phyloP scores from a whole-genome alignment of 2,888 invertebrate species.

The Hirtodrosophila histrioides region DNA sequence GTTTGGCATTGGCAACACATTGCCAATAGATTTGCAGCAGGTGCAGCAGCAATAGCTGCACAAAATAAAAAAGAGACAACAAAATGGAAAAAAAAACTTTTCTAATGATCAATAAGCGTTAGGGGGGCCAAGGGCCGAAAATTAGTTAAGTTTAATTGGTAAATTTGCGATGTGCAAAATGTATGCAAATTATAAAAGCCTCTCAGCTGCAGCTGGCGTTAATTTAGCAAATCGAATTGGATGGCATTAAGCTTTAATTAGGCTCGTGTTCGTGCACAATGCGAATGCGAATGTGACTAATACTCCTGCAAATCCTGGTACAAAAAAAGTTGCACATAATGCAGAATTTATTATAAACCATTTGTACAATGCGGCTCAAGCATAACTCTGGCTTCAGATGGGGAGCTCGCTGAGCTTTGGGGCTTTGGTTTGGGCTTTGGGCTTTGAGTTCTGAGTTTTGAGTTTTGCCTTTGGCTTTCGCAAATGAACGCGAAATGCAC shows the following conservation, averaged over 20 bases:
- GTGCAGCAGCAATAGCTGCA: slow-evolving; percentile 47
- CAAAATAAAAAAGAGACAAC: slow-evolving; percentile 12
- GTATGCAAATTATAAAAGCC: slow-evolving; percentile 70
- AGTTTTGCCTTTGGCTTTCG: slow-evolving; percentile 34
- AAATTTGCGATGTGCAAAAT: slow-evolving; percentile 41
- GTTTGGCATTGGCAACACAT: slow-evolving; percentile 78
- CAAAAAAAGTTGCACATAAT: slow-evolving; percentile 44
- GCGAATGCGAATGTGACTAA: slow-evolving; percentile 8
- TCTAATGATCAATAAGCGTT: slow-evolving; percentile 54
- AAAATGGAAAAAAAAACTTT: slow-evolving; percentile 19
- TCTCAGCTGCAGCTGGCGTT: slow-evolving; percentile 48
- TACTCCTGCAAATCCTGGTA: slow-evolving; percentile 31
- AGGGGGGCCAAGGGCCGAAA: slow-evolving; percentile 38
- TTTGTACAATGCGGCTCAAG: slow-evolving; percentile 67
- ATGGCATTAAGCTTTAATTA: slow-evolving; percentile 68
- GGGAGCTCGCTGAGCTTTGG: slow-evolving; percentile 11
- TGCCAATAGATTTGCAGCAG: slow-evolving; percentile 78
- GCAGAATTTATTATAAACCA: slow-evolving; percentile 70
- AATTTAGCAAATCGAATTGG: slow-evolving; percentile 71
- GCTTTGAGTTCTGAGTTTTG: slow-evolving; percentile 41
- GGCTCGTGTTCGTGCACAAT: slow-evolving; percentile 29
- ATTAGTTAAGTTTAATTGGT: slow-evolving; percentile 73
- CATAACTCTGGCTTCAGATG: slow-evolving; percentile 45
- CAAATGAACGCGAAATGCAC: slow-evolving; percentile 72
- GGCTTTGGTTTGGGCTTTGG: slow-evolving; percentile 18